phyloP scores from a whole-genome alignment of 2,888 invertebrate genomes.

The Nezara viridula region DNA sequence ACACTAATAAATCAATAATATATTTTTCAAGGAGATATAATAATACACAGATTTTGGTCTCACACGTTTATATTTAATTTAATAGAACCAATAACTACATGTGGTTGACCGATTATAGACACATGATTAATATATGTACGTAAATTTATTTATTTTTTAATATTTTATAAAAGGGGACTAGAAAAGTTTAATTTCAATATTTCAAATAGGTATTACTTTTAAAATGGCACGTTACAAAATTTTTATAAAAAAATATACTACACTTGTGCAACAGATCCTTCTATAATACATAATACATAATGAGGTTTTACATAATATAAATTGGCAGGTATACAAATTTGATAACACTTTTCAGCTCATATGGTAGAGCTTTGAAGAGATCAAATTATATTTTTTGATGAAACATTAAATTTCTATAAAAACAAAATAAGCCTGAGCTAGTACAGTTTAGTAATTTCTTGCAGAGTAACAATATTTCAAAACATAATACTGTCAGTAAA shows the following conservation, averaged over 20 bases:
- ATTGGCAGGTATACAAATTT: constrained; percentile 24
- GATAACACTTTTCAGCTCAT: background rate
- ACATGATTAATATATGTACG: background rate
- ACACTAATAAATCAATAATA: no score
- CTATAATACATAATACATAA: background rate
- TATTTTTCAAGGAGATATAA: background rate
- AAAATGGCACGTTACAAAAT: constrained; percentile 17
- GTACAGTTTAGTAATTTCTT: background rate
- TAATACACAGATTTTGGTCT: background rate
- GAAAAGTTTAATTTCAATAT: constrained; percentile 5
- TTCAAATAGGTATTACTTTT: background rate
- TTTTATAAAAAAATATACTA: constrained; percentile 25
- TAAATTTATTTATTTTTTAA: constrained; percentile 2
- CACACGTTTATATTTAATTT: constrained; percentile 18
- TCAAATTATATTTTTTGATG: background rate
- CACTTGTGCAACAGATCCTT: constrained; percentile 20
- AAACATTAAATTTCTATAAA: background rate
- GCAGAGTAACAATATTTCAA: background rate
- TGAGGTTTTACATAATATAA: background rate
- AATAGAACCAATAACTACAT: background rate
- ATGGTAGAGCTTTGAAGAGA: background rate
- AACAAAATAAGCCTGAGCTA: background rate
- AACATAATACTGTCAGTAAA: no score
- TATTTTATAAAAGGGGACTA: constrained; percentile 29
- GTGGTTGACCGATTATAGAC: background rate